These are phyloP conservation scores for Corvus cornix DNA, from an alignment of 2,113 vertebrate species.

Conservation along the genomic window DNA sequence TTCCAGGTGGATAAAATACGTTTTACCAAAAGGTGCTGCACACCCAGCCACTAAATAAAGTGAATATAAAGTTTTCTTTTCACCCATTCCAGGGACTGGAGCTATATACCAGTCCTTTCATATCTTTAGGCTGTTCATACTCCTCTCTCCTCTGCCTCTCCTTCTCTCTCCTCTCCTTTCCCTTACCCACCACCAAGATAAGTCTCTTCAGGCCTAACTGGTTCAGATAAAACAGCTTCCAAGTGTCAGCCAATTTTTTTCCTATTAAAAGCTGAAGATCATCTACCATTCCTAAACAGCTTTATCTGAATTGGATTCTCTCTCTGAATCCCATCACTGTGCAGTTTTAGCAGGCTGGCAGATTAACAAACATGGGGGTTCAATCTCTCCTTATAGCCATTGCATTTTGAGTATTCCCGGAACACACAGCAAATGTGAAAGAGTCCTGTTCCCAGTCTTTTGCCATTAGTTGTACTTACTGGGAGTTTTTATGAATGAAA, in stretches of 20 bases:
- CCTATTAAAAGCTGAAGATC: not conserved
- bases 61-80: not conserved
- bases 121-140: not conserved
- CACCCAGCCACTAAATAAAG: not conserved
- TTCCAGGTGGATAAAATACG: not conserved
- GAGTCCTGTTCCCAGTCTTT: not conserved
- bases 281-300: not conserved
- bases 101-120: not conserved
- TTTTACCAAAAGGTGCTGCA: not conserved
- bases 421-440: accelerated
- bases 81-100: not conserved
- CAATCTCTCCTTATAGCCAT: not conserved
- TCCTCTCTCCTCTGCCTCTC: not conserved
- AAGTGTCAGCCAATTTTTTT: not conserved
- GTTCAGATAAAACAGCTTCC: not conserved
- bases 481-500: not conserved
- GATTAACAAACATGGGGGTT: not conserved
- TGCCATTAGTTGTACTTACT: not conserved
- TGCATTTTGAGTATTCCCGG: not conserved
- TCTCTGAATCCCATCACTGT: not conserved
- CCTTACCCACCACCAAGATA: not conserved
- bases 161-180: not conserved
- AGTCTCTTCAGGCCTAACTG: not conserved
- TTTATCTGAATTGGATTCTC: not conserved
- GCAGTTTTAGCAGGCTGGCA: not conserved